These are phyloP conservation scores for Pterobdella sp. DNA, from an alignment of 2,888 invertebrate species.

Conservation along the genomic window DNA sequence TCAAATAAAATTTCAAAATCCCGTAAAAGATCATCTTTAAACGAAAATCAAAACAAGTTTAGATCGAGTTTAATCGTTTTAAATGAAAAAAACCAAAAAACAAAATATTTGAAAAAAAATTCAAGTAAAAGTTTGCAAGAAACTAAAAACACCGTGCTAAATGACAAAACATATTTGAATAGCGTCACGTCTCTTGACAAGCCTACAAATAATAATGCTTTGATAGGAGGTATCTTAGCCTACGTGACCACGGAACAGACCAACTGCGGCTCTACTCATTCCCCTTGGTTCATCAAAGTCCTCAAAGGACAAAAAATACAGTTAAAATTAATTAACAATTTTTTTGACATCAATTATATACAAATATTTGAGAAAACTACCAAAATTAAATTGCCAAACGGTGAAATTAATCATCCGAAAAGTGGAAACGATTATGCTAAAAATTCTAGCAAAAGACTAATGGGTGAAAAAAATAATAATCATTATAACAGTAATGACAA, in stretches of 20 bases:
- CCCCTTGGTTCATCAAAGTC: slow-evolving; percentile 18
- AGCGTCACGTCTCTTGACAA: background rate
- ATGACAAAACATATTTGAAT: background rate
- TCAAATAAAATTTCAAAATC: background rate
- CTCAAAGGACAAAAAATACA: background rate
- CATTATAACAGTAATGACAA: background rate
- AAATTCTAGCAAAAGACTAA: too few species aligned
- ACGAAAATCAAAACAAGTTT: background rate
- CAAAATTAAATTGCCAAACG: background rate
- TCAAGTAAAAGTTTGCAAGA: background rate
- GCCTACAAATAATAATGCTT: background rate
- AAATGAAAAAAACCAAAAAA: background rate
- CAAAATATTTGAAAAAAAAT: background rate
- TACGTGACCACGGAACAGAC: slow-evolving; percentile 12
- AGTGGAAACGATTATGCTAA: background rate
- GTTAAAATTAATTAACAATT: background rate
- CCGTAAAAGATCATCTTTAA: background rate
- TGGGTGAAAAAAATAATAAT: background rate
- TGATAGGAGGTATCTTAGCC: slow-evolving; percentile 13
- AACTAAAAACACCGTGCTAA: background rate
- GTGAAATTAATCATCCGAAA: background rate
- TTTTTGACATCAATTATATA: background rate
- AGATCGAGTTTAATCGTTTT: background rate
- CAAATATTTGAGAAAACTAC: background rate
- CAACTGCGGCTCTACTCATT: slow-evolving; percentile 9